phyloP scores from a whole-genome alignment of 37 sponge, comb jelly and placozoan species.

The Spongilla lacustris region DNA sequence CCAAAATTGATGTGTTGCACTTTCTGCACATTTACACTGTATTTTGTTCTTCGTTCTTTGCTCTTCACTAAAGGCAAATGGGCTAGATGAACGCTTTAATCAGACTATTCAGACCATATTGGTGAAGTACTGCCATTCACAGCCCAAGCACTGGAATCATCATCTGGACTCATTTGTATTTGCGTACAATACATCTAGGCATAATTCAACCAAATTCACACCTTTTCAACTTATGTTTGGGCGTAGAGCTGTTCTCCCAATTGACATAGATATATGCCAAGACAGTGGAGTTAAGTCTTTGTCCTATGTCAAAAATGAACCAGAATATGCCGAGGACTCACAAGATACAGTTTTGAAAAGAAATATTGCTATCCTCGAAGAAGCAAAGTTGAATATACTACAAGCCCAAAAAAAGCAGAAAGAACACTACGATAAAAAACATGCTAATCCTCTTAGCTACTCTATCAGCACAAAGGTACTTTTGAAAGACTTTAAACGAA shows the following conservation, averaged over 20 bases:
- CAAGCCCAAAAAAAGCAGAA: conserved; percentile 7
- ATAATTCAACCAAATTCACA: conserved; percentile 65
- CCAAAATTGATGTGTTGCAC: no score
- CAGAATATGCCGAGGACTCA: background rate
- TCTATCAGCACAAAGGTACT: conserved; percentile 8
- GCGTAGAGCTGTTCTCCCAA: conserved; percentile 37
- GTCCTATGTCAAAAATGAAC: background rate
- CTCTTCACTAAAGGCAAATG: no score
- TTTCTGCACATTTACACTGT: no score
- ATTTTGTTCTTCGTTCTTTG: no score
- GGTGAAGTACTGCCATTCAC: conserved; percentile 43
- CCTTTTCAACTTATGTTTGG: conserved; percentile 82
- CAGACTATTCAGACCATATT: conserved; percentile 71
- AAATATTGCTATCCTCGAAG: background rate
- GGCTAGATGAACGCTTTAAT: no score
- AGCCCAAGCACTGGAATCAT: conserved; percentile 44
- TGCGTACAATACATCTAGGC: no score
- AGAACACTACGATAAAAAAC: background rate
- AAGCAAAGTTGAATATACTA: background rate
- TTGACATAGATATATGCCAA: conserved; percentile 63
- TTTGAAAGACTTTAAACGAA: conserved; percentile 7
- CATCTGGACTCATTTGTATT: conserved; percentile 61
- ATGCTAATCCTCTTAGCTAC: background rate
- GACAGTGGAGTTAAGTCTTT: no score
- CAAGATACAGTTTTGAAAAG: background rate